These are phyloP conservation scores for Eilema depressum DNA, from an alignment of 2,888 invertebrate species.

Conservation along the genomic window DNA sequence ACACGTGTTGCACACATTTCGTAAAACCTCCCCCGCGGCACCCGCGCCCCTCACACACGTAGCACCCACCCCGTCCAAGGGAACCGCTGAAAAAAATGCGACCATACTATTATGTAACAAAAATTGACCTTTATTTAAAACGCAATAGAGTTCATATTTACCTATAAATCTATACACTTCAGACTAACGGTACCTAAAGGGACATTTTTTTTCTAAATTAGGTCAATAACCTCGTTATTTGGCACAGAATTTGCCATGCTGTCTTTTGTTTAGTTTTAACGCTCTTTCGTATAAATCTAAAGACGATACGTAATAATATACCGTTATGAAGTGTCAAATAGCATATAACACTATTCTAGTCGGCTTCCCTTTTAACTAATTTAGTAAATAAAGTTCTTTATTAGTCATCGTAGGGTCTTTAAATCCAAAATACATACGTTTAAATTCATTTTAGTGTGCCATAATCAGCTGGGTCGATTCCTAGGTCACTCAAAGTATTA, in stretches of 20 bases:
- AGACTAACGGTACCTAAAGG: constrained; percentile 54
- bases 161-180: constrained; percentile 14
- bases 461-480: no score
- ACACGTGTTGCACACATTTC: constrained; percentile 82
- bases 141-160: constrained; percentile 43
- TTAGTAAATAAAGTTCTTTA: no score
- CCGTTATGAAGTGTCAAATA: no score
- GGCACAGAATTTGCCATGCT: constrained; percentile 37
- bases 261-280: constrained; percentile 18
- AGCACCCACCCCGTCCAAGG: constrained; percentile 67
- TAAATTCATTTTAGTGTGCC: no score
- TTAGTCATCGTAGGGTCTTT: no score
- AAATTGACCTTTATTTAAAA: constrained; percentile 56
- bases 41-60: constrained; percentile 57
- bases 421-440: no score
- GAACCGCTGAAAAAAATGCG: constrained; percentile 77
- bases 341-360: background rate
- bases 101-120: constrained; percentile 53
- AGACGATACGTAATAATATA: background rate
- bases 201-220: constrained; percentile 62
- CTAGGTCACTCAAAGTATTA: no score
- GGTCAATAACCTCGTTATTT: constrained; percentile 66
- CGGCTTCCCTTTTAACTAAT: background rate
- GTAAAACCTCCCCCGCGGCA: constrained; percentile 64
- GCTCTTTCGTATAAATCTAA: background rate